A percentile compares a stretch with the other conserved stretches of the same genome.
Evolutionary conservation across 2,888 invertebrate species (phyloP).

Genomic region (Pterostichus madidus): DNA sequence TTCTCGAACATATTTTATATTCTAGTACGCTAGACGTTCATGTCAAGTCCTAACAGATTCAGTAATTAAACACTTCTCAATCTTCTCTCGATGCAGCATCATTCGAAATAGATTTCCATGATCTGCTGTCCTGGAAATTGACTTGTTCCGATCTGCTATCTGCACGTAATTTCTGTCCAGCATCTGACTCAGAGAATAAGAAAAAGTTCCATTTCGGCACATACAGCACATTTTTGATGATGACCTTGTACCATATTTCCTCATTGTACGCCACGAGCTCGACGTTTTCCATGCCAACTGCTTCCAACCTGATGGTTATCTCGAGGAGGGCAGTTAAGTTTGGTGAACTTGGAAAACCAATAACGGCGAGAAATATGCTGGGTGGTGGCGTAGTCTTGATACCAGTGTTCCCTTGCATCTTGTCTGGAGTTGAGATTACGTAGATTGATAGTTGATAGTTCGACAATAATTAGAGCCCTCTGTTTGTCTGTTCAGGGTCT

Average conservation of each 20-base stretch:
- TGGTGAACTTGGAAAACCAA: too few relatives aligned
- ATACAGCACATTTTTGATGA: slow-evolving; percentile 58
- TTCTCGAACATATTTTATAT: slow-evolving; percentile 68
- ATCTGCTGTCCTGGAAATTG: slow-evolving; percentile 67
- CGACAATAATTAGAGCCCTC: too few relatives aligned
- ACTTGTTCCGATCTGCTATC: too few relatives aligned
- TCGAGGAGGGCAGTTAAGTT: too few relatives aligned
- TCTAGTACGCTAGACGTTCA: slow-evolving; percentile 69
- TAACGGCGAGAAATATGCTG: too few relatives aligned
- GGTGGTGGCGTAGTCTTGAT: too few relatives aligned
- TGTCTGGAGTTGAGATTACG: too few relatives aligned
- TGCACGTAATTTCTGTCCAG: slow-evolving; percentile 68
- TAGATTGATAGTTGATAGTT: too few relatives aligned
- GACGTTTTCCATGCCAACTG: slow-evolving; percentile 45
- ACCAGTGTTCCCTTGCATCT: too few relatives aligned
- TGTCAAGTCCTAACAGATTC: slow-evolving; percentile 70
- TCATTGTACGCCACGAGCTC: slow-evolving; percentile 53
- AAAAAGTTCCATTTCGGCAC: slow-evolving; percentile 56
- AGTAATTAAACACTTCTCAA: background rate
- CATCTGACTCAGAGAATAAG: slow-evolving; percentile 60
- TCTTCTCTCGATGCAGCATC: slow-evolving; percentile 63
- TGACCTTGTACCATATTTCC: slow-evolving; percentile 32
- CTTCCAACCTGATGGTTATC: slow-evolving; percentile 55
- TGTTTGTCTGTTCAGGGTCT: too few relatives aligned
- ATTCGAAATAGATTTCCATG: slow-evolving; percentile 37